Evolutionary conservation across 2,888 invertebrate species (phyloP).

Genomic region (Lithodes maja): DNA sequence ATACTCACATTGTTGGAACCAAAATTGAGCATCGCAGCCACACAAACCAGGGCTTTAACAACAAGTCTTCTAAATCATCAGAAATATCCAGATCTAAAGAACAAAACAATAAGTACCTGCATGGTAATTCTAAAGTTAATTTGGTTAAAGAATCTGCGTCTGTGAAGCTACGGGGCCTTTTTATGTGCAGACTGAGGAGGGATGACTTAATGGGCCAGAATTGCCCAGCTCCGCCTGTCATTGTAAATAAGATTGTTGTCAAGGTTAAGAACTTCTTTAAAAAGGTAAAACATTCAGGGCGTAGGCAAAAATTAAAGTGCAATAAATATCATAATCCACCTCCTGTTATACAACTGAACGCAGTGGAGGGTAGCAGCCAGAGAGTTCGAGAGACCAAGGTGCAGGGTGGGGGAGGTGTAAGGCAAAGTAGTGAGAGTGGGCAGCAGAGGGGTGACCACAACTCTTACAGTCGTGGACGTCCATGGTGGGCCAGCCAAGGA

Average conservation of each 20-base stretch:
- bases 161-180: not conserved
- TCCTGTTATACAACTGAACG: not conserved
- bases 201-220: not conserved
- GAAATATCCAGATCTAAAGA: not conserved
- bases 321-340: not conserved
- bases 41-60: not conserved
- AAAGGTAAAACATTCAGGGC: conserved; percentile 13
- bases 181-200: not conserved
- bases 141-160: not conserved
- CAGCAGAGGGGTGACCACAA: conserved; percentile 40
- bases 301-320: conserved; percentile 12
- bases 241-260: not conserved
- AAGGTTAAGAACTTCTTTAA: conserved; percentile 30
- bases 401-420: not conserved
- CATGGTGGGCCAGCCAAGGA: conserved; percentile 41
- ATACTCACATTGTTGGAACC: not conserved
- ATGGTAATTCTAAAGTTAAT: not conserved
- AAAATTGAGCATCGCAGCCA: not conserved
- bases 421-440: not conserved
- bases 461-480: conserved; percentile 17
- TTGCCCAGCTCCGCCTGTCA: not conserved
- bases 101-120: not conserved
- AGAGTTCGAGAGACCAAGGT: conserved; percentile 1
- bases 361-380: not conserved
- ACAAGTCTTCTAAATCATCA: not conserved